Base-by-base conservation (phyloP, 1,140 invertebrate genomes). In the Maniola jurtina region DNA sequence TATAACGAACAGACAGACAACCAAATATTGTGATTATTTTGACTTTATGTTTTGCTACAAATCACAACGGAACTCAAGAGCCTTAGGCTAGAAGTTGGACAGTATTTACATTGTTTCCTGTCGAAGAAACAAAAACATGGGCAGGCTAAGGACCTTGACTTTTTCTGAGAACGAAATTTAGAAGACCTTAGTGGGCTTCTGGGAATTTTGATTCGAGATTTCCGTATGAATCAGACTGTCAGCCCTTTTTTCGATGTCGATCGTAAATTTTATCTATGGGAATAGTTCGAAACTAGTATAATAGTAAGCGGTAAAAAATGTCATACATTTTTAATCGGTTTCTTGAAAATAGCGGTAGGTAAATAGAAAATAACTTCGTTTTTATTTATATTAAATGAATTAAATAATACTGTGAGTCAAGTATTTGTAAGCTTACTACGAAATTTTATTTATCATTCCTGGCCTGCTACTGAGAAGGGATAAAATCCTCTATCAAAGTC, bases 141-240 rank as follows among this genome's bases (percentile, higher is more conserved):
- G 45, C 34, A 42, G 56, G 61, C 56, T 64, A 64, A 50, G 64
- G 50, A 56, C 64, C 67, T 70, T 70, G 61, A 61, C 42, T 64
- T 42, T 50, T 73, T 73, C 68, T 54, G 36, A 55, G 64, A 73
- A 70, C 45, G 66, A 45, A 61, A 67, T 62, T 64, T 15, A 40
- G 11, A 15, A 38, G 47, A 61, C 68, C 52, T 66, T 64, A 52
- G 15, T 48, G 54, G 58, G 68, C 57, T 73, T 73, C 71, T 66
- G 33, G 55, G 71, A 73, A 73, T 62, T 64, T 67, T 34, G 57
- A 57, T 66, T 61, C 47, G 64, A 13, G 61, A 58, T 58, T 66
- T 61, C 58, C 55, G 55, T 62, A 65, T 73, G 62, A 73, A 64
- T 70, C 47, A 64, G 15, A 11, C 10, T 15, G 35, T 5, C 34